These are phyloP conservation scores for Polymixis flavicincta DNA, from an alignment of 2,888 invertebrate species.

Conservation along the genomic window DNA sequence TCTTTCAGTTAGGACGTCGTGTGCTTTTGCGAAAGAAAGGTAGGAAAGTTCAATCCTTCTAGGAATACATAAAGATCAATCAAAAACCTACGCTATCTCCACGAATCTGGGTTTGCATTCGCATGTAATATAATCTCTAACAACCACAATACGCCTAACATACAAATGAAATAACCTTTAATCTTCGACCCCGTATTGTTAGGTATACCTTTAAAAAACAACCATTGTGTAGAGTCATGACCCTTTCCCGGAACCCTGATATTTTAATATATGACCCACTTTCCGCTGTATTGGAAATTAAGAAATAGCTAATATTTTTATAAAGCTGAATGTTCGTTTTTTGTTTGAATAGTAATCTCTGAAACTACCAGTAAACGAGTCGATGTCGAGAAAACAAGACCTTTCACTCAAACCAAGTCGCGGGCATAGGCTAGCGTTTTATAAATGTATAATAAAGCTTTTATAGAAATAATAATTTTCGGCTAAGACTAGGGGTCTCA, in stretches of 20 bases:
- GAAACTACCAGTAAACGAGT: too few relatives aligned
- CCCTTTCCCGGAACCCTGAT: constrained; percentile 16
- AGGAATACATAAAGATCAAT: background rate
- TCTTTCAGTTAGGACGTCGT: background rate
- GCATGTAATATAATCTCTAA: constrained; percentile 10
- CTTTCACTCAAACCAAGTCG: too few relatives aligned
- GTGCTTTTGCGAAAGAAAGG: background rate
- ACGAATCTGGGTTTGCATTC: background rate
- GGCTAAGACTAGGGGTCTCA: too few relatives aligned
- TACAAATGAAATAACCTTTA: constrained; percentile 17
- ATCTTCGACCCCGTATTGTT: constrained; percentile 17
- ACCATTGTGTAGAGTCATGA: constrained; percentile 21
- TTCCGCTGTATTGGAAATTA: constrained; percentile 24
- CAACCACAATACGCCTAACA: constrained; percentile 15
- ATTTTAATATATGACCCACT: constrained; percentile 32
- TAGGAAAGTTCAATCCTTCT: background rate
- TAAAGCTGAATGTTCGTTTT: too few relatives aligned
- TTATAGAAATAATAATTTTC: too few relatives aligned
- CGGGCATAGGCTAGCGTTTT: too few relatives aligned
- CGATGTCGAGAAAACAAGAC: too few relatives aligned
- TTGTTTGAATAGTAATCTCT: too few relatives aligned
- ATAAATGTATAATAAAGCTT: too few relatives aligned
- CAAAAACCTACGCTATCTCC: background rate
- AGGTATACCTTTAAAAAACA: constrained; percentile 18
- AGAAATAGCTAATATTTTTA: background rate